Percentiles rank a stretch among this genome's conserved stretches.
Evolutionary conservation across 1,140 invertebrate genomes (phyloP).

Genomic region (Sycobia sp.): DNA sequence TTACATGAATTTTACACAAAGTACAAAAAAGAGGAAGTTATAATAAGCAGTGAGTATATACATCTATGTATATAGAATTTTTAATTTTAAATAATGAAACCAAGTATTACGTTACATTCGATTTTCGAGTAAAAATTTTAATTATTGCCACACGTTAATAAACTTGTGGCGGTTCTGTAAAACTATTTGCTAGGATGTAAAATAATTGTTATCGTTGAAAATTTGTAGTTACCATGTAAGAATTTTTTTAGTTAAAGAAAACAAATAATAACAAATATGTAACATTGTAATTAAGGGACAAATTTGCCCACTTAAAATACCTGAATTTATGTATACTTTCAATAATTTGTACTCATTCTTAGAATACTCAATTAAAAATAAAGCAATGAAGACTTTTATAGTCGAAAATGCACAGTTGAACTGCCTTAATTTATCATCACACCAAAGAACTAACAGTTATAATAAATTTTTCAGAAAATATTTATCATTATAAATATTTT

Average conservation of each 20-base stretch:
- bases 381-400: slow-evolving; percentile 34
- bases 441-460: slow-evolving; percentile 20
- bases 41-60: background rate
- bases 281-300: slow-evolving; percentile 15
- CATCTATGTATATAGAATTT: slow-evolving; percentile 18
- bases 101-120: slow-evolving; percentile 31
- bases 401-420: slow-evolving; percentile 28
- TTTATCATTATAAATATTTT: slow-evolving; percentile 1
- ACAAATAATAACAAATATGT: slow-evolving; percentile 10
- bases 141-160: background rate
- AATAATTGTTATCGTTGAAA: slow-evolving; percentile 36
- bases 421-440: slow-evolving; percentile 31
- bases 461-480: slow-evolving; percentile 16
- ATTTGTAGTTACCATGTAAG: slow-evolving; percentile 32
- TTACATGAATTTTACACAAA: slow-evolving; percentile 22
- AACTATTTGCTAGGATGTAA: slow-evolving; percentile 32
- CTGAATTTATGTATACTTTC: slow-evolving; percentile 28
- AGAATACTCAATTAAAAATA: slow-evolving; percentile 45
- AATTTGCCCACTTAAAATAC: slow-evolving; percentile 31
- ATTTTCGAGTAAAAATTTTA: slow-evolving; percentile 26
- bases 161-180: background rate
- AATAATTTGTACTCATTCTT: slow-evolving; percentile 41
- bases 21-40: slow-evolving; percentile 1
- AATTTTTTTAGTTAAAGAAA: slow-evolving; percentile 22
- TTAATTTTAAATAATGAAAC: slow-evolving; percentile 29